Percentiles rank a stretch among this genome's conserved stretches.
Evolutionary conservation across 2,113 vertebrate genomes (phyloP).

Genomic region (Ariopsis seemanni): DNA sequence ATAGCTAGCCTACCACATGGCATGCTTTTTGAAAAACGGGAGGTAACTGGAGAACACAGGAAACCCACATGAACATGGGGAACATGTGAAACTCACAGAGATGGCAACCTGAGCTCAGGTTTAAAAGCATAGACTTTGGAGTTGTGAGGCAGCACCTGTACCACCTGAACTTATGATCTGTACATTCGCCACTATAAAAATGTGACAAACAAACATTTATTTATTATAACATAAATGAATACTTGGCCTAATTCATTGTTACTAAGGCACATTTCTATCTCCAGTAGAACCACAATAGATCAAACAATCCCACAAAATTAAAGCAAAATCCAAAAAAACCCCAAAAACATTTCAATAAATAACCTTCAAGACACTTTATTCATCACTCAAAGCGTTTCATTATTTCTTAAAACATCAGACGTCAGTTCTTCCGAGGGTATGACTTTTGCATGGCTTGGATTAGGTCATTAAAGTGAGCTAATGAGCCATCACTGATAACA

Average conservation of each 20-base stretch:
- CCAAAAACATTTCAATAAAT: neutral
- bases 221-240: neutral
- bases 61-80: neutral
- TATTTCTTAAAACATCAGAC: neutral
- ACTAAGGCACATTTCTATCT: neutral
- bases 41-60: neutral
- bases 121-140: neutral
- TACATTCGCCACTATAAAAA: neutral
- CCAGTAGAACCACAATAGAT: neutral
- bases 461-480: neutral
- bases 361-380: neutral
- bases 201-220: neutral
- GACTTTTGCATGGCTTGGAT: neutral
- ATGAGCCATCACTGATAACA: neutral
- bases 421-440: neutral
- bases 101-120: neutral
- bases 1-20: neutral
- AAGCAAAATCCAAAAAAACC: neutral
- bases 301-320: neutral
- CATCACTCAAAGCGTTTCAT: neutral
- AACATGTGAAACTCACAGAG: neutral
- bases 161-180: neutral
- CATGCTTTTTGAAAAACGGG: neutral
- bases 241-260: neutral
- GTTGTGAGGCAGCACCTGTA: neutral